These are phyloP conservation scores for Heterohyrax brucei DNA, from an alignment of 2,797 vertebrate species.

Conservation along the genomic window DNA sequence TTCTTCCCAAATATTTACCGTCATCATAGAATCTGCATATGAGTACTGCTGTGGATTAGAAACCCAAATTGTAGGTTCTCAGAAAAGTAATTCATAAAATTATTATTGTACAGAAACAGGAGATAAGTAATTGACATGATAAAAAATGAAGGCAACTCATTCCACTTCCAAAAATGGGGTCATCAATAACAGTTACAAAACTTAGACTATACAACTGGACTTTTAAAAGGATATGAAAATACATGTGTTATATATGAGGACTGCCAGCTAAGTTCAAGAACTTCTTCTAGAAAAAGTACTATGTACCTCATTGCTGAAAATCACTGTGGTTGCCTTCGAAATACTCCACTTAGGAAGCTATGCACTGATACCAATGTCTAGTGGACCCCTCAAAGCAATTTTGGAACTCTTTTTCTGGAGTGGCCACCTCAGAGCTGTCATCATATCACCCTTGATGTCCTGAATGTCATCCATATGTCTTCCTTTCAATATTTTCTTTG, in stretches of 20 bases:
- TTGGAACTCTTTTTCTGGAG: no score
- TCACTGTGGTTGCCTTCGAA: no score
- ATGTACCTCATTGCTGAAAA: no score
- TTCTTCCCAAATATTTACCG: neutral
- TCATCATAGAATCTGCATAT: neutral
- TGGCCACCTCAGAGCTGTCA: no score
- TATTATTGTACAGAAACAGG: neutral
- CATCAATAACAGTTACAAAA: conserved; percentile 48
- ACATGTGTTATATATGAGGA: neutral
- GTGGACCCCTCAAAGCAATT: no score
- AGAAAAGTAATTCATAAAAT: neutral
- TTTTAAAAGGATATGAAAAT: neutral
- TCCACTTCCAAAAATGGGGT: conserved; percentile 33
- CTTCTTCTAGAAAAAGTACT: no score
- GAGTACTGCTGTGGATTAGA: neutral
- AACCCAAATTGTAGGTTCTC: neutral
- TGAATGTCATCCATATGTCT: no score
- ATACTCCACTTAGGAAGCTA: no score
- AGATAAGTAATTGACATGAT: neutral
- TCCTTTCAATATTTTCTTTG: no score
- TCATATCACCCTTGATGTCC: no score
- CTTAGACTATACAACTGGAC: neutral
- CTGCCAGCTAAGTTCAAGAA: no score
- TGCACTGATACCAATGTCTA: no score
- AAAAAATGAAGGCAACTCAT: neutral